Evolutionary conservation across 2,888 invertebrate species (phyloP).

Genomic region (Unio pictorum): DNA sequence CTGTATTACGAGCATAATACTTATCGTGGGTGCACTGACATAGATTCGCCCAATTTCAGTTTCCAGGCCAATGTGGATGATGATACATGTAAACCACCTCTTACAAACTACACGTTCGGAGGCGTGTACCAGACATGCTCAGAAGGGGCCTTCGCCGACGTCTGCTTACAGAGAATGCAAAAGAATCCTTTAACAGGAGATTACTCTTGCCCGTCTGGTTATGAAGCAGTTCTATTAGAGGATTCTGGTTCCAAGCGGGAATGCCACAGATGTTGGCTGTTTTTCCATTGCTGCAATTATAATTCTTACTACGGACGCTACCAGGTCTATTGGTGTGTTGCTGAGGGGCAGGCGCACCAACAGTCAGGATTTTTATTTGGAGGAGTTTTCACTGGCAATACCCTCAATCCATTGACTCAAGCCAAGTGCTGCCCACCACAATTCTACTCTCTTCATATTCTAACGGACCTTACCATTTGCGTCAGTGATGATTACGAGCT

Average conservation of each 20-base stretch:
- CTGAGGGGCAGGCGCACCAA: conserved; percentile 27
- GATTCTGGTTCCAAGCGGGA: conserved; percentile 13
- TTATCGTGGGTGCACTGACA: conserved; percentile 53
- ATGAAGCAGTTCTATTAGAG: conserved; percentile 41
- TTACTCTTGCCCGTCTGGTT: conserved; percentile 47
- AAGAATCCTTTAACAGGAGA: conserved; percentile 55
- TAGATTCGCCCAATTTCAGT: conserved; percentile 53
- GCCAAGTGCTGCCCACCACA: conserved; percentile 42
- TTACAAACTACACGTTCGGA: conserved; percentile 58
- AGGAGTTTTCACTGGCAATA: conserved; percentile 45
- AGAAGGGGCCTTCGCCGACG: conserved; percentile 19
- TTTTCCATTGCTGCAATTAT: conserved; percentile 32
- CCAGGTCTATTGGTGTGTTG: conserved; percentile 56
- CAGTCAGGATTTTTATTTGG: conserved; percentile 59
- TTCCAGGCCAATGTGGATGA: conserved; percentile 61
- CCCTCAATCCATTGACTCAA: conserved; percentile 46
- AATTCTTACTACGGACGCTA: conserved; percentile 35
- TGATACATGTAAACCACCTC: conserved; percentile 44
- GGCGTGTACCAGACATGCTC: conserved; percentile 61
- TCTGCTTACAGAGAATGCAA: conserved; percentile 20
- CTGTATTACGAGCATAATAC: conserved; percentile 59
- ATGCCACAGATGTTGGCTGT: conserved; percentile 44
- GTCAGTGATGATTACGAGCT: conserved; percentile 59
- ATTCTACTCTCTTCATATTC: conserved; percentile 47
- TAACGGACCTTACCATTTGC: conserved; percentile 46